These are phyloP conservation scores for Liasis olivaceus DNA, from an alignment of 2,797 vertebrate species.

Conservation along the genomic window DNA sequence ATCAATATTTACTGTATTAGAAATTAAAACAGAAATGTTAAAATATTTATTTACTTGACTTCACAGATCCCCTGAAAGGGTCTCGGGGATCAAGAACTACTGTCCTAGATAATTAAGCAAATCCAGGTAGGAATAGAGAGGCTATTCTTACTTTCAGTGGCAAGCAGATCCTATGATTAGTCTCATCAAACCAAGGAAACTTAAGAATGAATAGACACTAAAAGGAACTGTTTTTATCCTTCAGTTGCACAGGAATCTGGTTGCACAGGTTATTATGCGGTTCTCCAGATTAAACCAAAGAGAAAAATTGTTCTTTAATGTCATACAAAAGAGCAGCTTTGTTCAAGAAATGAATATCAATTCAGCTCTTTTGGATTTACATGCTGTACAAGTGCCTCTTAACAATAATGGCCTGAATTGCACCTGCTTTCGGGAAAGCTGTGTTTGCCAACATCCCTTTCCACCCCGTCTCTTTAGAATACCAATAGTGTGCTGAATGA, in stretches of 20 bases:
- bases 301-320: not conserved
- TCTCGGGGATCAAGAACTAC: not conserved
- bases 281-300: not conserved
- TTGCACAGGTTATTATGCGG: not conserved
- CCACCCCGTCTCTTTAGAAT: not conserved
- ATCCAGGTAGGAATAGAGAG: not conserved
- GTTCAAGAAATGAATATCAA: not conserved
- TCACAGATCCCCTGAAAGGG: not conserved
- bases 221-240: not conserved
- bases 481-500: not conserved
- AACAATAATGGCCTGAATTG: not conserved
- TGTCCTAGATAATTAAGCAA: not conserved
- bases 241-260: not conserved
- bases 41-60: not conserved
- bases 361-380: rapidly evolving
- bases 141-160: not conserved
- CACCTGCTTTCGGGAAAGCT: not conserved
- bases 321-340: not conserved
- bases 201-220: not conserved
- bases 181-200: not conserved
- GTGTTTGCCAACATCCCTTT: not conserved
- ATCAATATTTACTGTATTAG: not conserved
- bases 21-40: not conserved
- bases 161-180: too few relatives aligned
- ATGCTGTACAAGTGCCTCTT: not conserved